phyloP scores from a whole-genome alignment of 2,888 invertebrate genomes.

The Erebia epiphron region DNA sequence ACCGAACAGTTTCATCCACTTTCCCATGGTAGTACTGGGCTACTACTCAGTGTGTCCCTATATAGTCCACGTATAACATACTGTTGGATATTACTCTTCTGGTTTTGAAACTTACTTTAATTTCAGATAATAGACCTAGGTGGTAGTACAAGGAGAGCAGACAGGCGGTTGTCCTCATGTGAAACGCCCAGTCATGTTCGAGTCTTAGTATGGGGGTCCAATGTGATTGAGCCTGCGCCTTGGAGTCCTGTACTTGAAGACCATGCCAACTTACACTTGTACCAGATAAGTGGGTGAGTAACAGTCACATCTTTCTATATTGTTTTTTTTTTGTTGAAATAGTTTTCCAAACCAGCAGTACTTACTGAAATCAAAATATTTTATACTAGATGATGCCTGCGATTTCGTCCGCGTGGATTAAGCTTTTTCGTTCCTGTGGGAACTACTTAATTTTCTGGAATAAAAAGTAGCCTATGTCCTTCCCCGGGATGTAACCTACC shows the following conservation, averaged over 20 bases:
- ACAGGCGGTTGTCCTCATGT: constrained; percentile 72
- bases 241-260: constrained; percentile 96
- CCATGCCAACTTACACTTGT: constrained; percentile 93
- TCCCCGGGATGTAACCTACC: no score
- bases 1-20: no score
- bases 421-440: no score
- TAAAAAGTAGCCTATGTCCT: no score
- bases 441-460: no score
- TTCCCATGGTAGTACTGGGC: no score
- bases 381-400: no score
- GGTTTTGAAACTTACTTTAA: not conserved
- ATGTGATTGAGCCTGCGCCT: constrained; percentile 94
- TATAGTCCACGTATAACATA: no score
- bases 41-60: no score
- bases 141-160: constrained; percentile 72
- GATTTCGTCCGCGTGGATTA: no score
- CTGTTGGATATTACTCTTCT: no score
- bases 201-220: constrained; percentile 93
- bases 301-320: not conserved
- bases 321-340: not conserved
- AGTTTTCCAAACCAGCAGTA: not conserved
- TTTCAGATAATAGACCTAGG: constrained; percentile 75
- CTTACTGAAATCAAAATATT: no score
- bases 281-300: constrained; percentile 86
- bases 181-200: constrained; percentile 53